Base-by-base conservation (phyloP, 2,113 vertebrate species). In the Trochalopteron elliotii region DNA sequence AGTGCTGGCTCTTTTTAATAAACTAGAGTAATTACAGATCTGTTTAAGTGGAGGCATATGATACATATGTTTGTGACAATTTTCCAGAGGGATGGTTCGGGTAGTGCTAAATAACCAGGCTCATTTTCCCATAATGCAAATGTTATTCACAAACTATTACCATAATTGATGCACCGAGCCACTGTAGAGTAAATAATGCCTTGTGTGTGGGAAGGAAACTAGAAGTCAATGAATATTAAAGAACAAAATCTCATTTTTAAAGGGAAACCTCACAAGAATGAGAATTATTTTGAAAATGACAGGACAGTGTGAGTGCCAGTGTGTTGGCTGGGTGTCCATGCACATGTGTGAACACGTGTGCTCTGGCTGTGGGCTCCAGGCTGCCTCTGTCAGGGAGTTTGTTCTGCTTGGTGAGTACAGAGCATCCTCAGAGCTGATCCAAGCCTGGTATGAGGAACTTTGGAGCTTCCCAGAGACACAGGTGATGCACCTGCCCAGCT, bases 111-210 rank as follows among this genome's bases (percentile, higher is more conserved):
- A 97, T 97, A 97, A 96, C 97, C 94, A 96, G 91, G 91, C 97
- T 98, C 94, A 74, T 97, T 98, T 97, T 97, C 97, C 96, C 94
- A 96, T 97, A 98, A 98, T 98, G 97, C 96, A 96, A 98, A 97
- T 97, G 96, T 97, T 97, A 97, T 95, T 98, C 96, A 97, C 95
- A 96, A 97, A 97, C 95, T 96, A 98, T 98, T 98, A 98, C 79
- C 97, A 97, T 98, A 98, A 98, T 98, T 98, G 97, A 98, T 98
- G 98, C 91, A 97, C 97, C 87, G 87, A 98, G 97, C 96, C 97
- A 96, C 94, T 97, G 93, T 96, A 96, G 96, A 96, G 97, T 98
- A 98, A 98, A 98, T 97, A 98, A 97, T 97, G 96, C 95, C 96
- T 83, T 97, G 89, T 96, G 93, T 97, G 97, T 96, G 94, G 97